Base-by-base conservation (phyloP, 2,888 invertebrate species). In the Drosophila flavopinicola region DNA sequence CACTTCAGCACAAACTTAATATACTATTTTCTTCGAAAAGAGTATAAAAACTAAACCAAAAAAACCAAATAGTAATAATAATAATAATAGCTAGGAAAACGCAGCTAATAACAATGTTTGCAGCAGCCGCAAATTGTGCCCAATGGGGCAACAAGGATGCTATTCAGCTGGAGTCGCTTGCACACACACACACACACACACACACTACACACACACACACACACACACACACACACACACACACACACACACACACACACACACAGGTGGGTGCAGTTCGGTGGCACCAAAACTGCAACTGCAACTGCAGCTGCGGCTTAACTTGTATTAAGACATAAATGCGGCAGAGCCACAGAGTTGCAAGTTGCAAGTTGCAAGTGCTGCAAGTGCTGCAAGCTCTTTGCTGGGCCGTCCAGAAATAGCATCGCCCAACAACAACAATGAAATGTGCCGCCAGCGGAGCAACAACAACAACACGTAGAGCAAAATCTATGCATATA, bases 71-170 rank as follows among this genome's bases (percentile, higher is more conserved):
- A 17, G 27, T 0, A 44, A 13, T 0, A 33, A 7, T 3, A 51
- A 27, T 24, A 15, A 32, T 11, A 15, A 20, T 4, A 30, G 15
- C 11, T 7, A 20, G 10, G 35, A 20, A 37, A 6, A 17, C 24
- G 23, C 32, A 25, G 48, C 1, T 68, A 71, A 71, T 71, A 61
- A 63, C 42, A 71, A 72, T 70, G 56, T 47, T 54, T 37, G 60
- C 41, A 25, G 23, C 29, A 45, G 65, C 39, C 58, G 58, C 70
- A 58, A 69, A 69, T 69, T 69, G 67, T 53, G 67, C 23, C 33
- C 47, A 66, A 48, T 39, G 52, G 53, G 54, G 29, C 6, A 6
- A 7, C 4, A 30, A 6, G 39, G 6, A 3, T 6, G 6, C 0
- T n/a, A n/a, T n/a, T n/a, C 10, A 37, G n/a, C 3, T 3, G 27